Evolutionary conservation across 2,888 invertebrate species (phyloP).

Genomic region (Leptinotarsa tumamoca): DNA sequence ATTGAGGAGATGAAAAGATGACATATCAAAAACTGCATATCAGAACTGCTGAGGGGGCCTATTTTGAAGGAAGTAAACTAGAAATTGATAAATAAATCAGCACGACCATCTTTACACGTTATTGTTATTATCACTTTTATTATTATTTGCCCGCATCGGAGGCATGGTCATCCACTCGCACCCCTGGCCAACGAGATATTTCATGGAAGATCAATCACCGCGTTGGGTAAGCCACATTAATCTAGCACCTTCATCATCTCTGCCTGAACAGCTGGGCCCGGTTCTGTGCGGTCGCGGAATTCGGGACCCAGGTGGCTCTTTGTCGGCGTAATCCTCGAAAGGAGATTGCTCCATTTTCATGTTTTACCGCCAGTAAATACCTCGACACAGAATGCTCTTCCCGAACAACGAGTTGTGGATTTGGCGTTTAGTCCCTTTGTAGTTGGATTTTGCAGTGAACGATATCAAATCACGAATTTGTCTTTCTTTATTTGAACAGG

Average conservation of each 20-base stretch:
- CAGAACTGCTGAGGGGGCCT: too few species aligned
- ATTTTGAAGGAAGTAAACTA: too few species aligned
- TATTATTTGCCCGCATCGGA: too few species aligned
- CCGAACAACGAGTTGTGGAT: not conserved
- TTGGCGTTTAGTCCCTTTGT: slow-evolving; percentile 2
- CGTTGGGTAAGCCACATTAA: not conserved
- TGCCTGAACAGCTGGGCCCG: slow-evolving; percentile 2
- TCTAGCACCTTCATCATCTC: not conserved
- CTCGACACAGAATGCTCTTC: not conserved
- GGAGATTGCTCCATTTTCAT: slow-evolving; percentile 45
- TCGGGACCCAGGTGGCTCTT: slow-evolving; percentile 49
- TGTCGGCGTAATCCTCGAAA: slow-evolving; percentile 50
- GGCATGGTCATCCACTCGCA: too few species aligned
- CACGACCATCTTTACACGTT: too few species aligned
- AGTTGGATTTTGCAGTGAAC: not conserved
- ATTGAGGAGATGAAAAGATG: too few species aligned
- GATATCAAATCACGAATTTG: not conserved
- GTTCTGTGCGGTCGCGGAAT: slow-evolving; percentile 34
- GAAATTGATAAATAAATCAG: too few species aligned
- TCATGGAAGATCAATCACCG: not conserved
- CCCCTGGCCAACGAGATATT: not conserved
- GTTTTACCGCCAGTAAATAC: slow-evolving; percentile 24
- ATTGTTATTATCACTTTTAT: too few species aligned
- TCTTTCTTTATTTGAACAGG: too few species aligned
- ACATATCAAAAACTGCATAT: too few species aligned